Base-by-base conservation (phyloP, 2,113 vertebrate genomes). In the Sciurus niger region DNA sequence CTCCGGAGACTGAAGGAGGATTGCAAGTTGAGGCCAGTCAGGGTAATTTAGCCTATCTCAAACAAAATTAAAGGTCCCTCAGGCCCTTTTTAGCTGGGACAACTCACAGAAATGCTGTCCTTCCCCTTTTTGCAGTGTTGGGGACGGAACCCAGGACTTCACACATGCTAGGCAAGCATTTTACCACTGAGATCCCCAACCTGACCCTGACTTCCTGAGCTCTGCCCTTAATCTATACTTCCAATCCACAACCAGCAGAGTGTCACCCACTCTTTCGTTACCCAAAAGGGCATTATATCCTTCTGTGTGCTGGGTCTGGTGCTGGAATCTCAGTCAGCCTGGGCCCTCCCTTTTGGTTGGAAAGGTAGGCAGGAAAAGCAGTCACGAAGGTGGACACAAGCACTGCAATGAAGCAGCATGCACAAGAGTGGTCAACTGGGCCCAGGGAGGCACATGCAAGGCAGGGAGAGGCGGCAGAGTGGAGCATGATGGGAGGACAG, bases 401-500 rank as follows among this genome's bases (percentile, higher is more conserved):
- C 40, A 43, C 60, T 25, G 17, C 32, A 18, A 20, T 28, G 70
- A 72, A 40, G 28, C 63, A n/a, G 72, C 3, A 0, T 2, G n/a
- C 24, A 0, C 0, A 3, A 37, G 40, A 60, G 53, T 46, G 73
- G 58, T 63, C 25, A 63, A 20, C 18, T 16, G 16, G 5, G 32
- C 34, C 72, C 3, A 43, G 28, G 32, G 86, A 51, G 13, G 43
- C 30, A 1, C 9, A 13, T 6, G 63, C 37, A 60, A 46, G 95
- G n/a, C n/a, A 46, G 68, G 74, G 67, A 60, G 46, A n/a, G 51
- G 53, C 6, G 46, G 28, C 72, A 76, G 60, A 46, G 65, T 1
- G 2, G 37, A 30, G 65, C 0, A 58, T 88, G 46, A 76, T 68
- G 68, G 84, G 89, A 93, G 65, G 89, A 94, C 85, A 89, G 93